A percentile compares a stretch with the other conserved stretches of the same genome.
phyloP scores from a whole-genome alignment of 2,888 invertebrate species.

The Cryptus armator region DNA sequence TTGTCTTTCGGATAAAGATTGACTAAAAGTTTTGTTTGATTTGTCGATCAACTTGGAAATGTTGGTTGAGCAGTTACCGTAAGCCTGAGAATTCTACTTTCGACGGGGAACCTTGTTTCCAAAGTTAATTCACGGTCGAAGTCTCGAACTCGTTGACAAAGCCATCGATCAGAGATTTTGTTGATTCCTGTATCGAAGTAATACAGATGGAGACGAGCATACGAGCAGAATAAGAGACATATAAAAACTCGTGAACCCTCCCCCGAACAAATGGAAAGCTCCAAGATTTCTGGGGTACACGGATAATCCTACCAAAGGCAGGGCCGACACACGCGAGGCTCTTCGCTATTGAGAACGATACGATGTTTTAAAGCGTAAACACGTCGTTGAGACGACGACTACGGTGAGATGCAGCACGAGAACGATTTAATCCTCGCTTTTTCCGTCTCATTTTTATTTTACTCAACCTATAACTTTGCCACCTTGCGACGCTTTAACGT shows the following conservation, averaged over 20 bases:
- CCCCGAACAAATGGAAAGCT: constrained; percentile 17
- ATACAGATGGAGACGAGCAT: background rate
- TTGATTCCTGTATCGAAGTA: constrained; percentile 31
- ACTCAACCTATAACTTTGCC: constrained; percentile 50
- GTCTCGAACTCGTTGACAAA: constrained; percentile 1
- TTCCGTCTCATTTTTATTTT: constrained; percentile 71
- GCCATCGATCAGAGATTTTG: constrained; percentile 37
- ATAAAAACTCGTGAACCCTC: constrained; percentile 26
- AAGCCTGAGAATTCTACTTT: background rate
- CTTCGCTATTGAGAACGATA: constrained; percentile 60
- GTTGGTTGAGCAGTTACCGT: too few species aligned
- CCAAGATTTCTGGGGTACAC: constrained; percentile 40
- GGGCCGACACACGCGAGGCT: constrained; percentile 43
- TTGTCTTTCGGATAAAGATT: too few species aligned
- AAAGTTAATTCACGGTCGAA: constrained; percentile 2
- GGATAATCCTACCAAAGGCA: constrained; percentile 71
- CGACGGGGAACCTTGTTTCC: background rate
- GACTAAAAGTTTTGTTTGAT: too few species aligned
- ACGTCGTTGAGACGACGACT: constrained; percentile 71
- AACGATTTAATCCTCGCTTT: constrained; percentile 62
- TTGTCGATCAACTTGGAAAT: too few species aligned
- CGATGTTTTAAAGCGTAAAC: constrained; percentile 81
- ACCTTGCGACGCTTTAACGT: constrained; percentile 13
- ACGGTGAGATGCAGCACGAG: constrained; percentile 12
- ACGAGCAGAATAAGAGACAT: background rate